Evolutionary conservation across 2,797 vertebrate genomes (phyloP).

Genomic region (Phyllotis vaccarum): DNA sequence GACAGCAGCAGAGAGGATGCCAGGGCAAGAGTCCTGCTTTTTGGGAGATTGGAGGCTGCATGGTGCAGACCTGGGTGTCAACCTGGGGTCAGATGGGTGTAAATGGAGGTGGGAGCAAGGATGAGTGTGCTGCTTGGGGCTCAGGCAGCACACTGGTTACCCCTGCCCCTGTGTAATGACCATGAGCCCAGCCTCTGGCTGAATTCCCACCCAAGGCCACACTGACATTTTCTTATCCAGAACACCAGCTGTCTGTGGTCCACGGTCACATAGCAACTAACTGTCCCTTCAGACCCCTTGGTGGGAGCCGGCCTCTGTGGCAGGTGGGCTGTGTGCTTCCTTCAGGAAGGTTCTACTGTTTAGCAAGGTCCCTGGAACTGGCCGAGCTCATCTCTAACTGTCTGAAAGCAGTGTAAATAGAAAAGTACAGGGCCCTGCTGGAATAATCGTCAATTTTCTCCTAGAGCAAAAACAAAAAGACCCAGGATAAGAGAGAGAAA

Average conservation of each 20-base stretch:
- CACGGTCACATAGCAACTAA: not conserved
- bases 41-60: accelerated
- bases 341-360: not conserved
- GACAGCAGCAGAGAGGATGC: not conserved
- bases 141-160: not conserved
- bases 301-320: not conserved
- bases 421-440: accelerated
- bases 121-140: not conserved
- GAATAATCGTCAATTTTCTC: accelerated
- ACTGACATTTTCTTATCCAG: not conserved
- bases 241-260: not conserved
- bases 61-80: not conserved
- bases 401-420: not conserved
- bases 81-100: accelerated
- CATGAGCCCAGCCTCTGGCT: not conserved
- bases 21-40: not conserved
- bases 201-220: not conserved
- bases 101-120: not conserved
- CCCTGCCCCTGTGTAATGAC: not conserved
- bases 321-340: not conserved
- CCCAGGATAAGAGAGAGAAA: conserved; percentile 91
- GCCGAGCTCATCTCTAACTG: no score
- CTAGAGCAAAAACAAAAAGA: conserved; percentile 92
- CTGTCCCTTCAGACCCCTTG: not conserved
- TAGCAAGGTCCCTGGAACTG: not conserved